Base-by-base conservation (phyloP, 2,113 vertebrate species). In the Onychostoma macrolepis region DNA sequence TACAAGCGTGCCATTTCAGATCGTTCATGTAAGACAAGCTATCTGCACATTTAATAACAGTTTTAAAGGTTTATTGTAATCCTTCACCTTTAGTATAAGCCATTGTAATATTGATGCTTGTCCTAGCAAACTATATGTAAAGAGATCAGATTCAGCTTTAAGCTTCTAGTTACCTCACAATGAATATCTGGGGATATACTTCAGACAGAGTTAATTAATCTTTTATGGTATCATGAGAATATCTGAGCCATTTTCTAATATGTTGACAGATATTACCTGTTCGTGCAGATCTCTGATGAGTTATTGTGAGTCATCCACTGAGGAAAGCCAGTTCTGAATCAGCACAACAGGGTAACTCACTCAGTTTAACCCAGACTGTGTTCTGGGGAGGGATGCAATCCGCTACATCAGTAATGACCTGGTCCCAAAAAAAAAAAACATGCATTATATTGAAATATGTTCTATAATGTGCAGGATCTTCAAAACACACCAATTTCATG, bases 381-480 rank as follows among this genome's bases (percentile, higher is more conserved):
- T 58, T 58, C 33, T 21, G 71, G n/a, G 63, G 26, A 82, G n/a
- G 19, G 48, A 38, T 36, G 50, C 11, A 11, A 30, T 38, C 56
- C 5, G 4, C 58, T 41, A 56, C 56, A 77, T 88, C 69, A 15
- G 28, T 36, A 48, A 33, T 43, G 63, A 83, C 13, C 85, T 26
- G 3, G 26, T 28, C n/a, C 1, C 1, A 6, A 45, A 30, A 24
- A 69, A 63, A 33, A 50, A 72, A 74, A 38, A 36, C 21, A 12
- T 6, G 4, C 36, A 38, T 67, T 65, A 84, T 80, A 80, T n/a
- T 26, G 26, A 84, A 50, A 84, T 63, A 83, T 17, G 79, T 86
- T 38, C 36, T 30, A 7, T 63, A 83, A 86, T 28, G 30, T 30
- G 30, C 77, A 79, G 36, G 24, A 76, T 80, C 50, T 78, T 26